Evolutionary conservation across 1,140 invertebrate genomes (phyloP), one percentile per base, ranked within the genome.

Genomic region (Vanessa tameamea): DNA sequence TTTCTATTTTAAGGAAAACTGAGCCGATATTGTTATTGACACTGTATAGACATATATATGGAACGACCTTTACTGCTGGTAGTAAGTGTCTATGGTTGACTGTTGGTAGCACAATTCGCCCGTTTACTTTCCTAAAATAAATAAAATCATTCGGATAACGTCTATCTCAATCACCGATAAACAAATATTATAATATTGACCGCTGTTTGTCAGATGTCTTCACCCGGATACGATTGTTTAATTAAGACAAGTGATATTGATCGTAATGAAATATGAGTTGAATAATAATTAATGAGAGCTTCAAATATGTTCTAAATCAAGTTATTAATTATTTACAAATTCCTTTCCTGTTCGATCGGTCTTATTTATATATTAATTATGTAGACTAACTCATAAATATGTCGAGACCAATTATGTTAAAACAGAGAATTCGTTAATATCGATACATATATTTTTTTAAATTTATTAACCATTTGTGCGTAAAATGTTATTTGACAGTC

Each of bases 251-350:
- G 59, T 57, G 63, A 64, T 59, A 16, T 11, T 48, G 37, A 64
- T 26, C 57, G 13, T 20, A 63, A 26, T 70, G 50, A 71, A 70
- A 64, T 64, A 71, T 64, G 16, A 47, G 12, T 20, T 64, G 15
- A 57, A 57, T 75, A 50, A 76, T 76, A 76, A 79, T 79, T 43
- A 53, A 31, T 75, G 53, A 69, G 16, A 61, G 57, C 74, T 69
- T 73, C 75, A 78, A 78, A 76, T 73, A 78, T 65, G 69, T 64
- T 65, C 66, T 78, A 74, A 74, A 79, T 79, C 75, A 77, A 64
- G 65, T 65, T 72, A 81, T 77, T 73, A 77, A 76, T 75, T 79
- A 81, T 78, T 77, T 78, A 78, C 76, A 78, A 76, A 74, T 77
- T 67, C 55, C 55, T 47, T 26, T 68, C 47, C 70, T 31, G 61